phyloP scores from a whole-genome alignment of 53 echinoderm and acorn worm species.

The Mesocentrotus franciscanus region DNA sequence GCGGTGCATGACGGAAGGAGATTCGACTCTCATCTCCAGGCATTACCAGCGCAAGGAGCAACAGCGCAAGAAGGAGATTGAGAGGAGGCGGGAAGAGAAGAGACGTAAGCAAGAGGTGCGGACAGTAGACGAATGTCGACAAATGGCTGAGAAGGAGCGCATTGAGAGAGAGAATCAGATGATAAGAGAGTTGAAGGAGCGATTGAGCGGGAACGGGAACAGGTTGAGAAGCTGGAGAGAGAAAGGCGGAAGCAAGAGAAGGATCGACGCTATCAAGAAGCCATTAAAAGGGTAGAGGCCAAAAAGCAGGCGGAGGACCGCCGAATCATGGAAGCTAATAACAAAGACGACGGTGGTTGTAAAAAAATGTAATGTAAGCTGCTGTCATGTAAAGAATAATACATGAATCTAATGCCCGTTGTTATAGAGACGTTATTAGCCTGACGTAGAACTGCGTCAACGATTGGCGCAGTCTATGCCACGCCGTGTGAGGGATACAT shows the following conservation, averaged over 20 bases:
- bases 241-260: background rate
- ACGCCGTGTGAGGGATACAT: too few relatives aligned
- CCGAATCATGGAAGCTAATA: background rate
- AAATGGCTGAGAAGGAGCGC: background rate
- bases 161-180: background rate
- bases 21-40: background rate
- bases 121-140: background rate
- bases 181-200: background rate
- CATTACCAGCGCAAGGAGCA: background rate
- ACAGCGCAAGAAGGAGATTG: background rate
- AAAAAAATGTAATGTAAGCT: too few relatives aligned
- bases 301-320: background rate
- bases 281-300: background rate
- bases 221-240: background rate
- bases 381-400: too few relatives aligned
- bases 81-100: background rate
- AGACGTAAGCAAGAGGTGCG: background rate
- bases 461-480: too few relatives aligned
- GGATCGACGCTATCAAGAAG: background rate
- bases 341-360: background rate
- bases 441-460: too few relatives aligned
- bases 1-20: conserved; percentile 39
- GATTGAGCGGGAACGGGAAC: background rate
- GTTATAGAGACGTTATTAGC: too few relatives aligned
- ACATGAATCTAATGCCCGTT: too few relatives aligned